Base-by-base conservation (phyloP, 2,113 vertebrate genomes). In the Macquaria ambigua region DNA sequence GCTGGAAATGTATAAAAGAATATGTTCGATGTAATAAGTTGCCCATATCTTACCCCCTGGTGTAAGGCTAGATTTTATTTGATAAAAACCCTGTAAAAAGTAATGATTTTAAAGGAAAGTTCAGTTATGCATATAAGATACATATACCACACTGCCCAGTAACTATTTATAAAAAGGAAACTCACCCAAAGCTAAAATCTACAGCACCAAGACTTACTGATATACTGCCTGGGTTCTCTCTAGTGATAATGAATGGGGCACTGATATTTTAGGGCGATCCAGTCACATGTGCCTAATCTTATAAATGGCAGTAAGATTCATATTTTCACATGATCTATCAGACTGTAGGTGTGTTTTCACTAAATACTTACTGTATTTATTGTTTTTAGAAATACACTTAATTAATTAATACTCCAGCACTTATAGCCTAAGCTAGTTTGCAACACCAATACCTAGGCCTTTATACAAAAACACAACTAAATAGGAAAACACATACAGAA, bases 1-100 rank as follows among this genome's bases (percentile, higher is more conserved):
- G 4, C 11, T 61, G 34, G 23, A 80, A 72, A 81, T 59, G 66
- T 69, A 61, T 67, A 31, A 87, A 68, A 63, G 53, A 72, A 89
- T 80, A 71, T 74, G 46, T 87, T 72, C 6, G 3, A 69, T 20
- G 73, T 89, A 78, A 84, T 83, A 75, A 23, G 8, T 74, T 77
- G 37, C 75, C 78, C 43, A 81, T 48, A 78, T 82, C 85, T 81
- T 81, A 70, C 62, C 43, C 74, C 74, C 48, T 70, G 28, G 80
- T 79, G 50, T 67, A 76, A 77, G 63, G 63, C n/a, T 15, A 16
- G 61, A 77, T 90, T 85, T 81, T 14, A 80, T 83, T 79, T 82
- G 56, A 79, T 82, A 75, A 69, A 86, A 86, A 31, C 15, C 25
- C 37, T 70, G 15, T 67, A 77, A 77, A 84, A 69, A 74, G 12